Evolutionary conservation across 2,113 vertebrate genomes (phyloP), one percentile per base, ranked within the genome.

Genomic region (Chloroceryle aenea): DNA sequence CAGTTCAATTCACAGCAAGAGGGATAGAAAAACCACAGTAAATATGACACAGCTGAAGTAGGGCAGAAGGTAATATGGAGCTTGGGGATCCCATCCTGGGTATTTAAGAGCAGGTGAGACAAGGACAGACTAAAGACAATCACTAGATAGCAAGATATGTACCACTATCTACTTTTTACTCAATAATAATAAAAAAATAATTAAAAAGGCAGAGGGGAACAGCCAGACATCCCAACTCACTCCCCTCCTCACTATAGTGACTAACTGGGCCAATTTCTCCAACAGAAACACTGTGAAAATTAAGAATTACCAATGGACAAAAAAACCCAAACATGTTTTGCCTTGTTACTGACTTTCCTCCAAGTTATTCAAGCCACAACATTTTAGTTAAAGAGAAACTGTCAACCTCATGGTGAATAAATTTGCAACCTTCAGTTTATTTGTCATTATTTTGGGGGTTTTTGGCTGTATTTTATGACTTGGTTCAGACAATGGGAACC

Each of bases 271-370:
- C 36, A 21, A 29, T n/a, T 68, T 74, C 47, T 56, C 75, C 62
- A 27, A 62, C 6, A 38, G 7, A 81, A 62, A 21, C 48, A 14
- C 27, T 38, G 38, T 3, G 36, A 56, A 62, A 40, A 40, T 40
- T 40, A 40, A 40, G 42, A 29, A 27, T 48, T 43, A 36, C 38
- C 83, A 27, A 8, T 0, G 0, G 12, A 7, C 4, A 53, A 27
- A 64, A 84, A 63, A 26, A 56, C 53, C 10, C 38, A 7, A 12
- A 12, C 19, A 40, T 27, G 7, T 22, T 87, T 61, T 77, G 12
- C 0, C 69, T 45, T 1, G 0, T n/a, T 40, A 64, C 13, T 68
- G 52, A 25, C 62, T 67, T 58, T 26, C 5, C 50, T 55, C 34
- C 42, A 13, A 58, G 59, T 63, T 29, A 89, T 68, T 19, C 17